Base-by-base conservation (phyloP, 2,888 invertebrate genomes). In the Mythimna impura region DNA sequence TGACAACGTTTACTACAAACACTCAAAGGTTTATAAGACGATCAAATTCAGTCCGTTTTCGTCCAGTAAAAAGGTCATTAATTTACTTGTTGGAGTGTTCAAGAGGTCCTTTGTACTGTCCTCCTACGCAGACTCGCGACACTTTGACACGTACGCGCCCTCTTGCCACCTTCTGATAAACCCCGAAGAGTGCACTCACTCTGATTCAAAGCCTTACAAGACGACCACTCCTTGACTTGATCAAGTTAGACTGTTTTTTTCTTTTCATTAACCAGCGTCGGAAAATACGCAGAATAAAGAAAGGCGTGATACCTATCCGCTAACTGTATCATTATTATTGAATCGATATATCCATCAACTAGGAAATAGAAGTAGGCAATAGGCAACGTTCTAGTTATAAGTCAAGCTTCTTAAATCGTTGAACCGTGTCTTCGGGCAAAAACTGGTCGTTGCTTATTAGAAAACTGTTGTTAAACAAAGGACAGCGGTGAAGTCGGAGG, bases 401-500 rank as follows among this genome's bases (percentile, higher is more conserved):
- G 12, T 81, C 57, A 55, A 55, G 36, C 57, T 55, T 60, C 65
- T 73, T 66, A 60, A 70, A 76, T 69, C 82, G 65, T 63, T 82
- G 71, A 82, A 81, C 80, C 81, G 73, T 83, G 68, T 66, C 73
- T 57, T 50, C 76, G 69, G 70, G 78, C 81, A 87, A 85, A 86
- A 86, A 74, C 60, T 76, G 66, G 70, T 78, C 64, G 64, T 66
- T 74, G 69, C 52, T 83, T 78, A 80, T 85, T 86, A 81, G 86
- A 86, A 86, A 86, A 86, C 78, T 69, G 79, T 81, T 84, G 80
- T 81, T 80, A 83, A 85, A 85, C 84, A 87, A 90, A 91, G 90
- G 89, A 89, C 88, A 80, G 87, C 73, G 72, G 78, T 81, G 83
- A 83, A 86, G 88, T 88, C 87, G 86, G 91, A 92, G 92, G 92